Base-by-base conservation (phyloP, 92 coral and sea anemone genomes). In the Epizoanthus scotinus region DNA sequence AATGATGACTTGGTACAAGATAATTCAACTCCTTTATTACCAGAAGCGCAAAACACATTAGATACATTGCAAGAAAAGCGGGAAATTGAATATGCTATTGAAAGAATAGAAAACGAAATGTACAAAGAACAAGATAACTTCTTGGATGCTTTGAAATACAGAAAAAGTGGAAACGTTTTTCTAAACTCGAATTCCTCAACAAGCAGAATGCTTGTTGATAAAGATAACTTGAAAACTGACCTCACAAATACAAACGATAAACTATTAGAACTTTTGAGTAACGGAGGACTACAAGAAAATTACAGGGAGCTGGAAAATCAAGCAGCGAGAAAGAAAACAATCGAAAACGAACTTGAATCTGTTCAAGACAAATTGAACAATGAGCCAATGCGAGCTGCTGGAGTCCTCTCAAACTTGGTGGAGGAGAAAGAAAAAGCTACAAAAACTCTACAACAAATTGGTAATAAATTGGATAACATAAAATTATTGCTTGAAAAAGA, bases 321-420 rank as follows among this genome's bases (percentile, higher is more conserved):
- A 68, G 75, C 83, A 14, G 69, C 69, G 57, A 26, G 68, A 50
- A 89, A 80, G 84, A 79, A 75, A 19, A 84, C 70, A 36, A 63
- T 92, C 3, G 91, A 92, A 38, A 60, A 80, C 6, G 79, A 82
- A 68, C 29, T 87, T 15, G 86, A 79, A 67, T 31, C 49, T 61
- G 28, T 70, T 21, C 86, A 85, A 44, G 90, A 83, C 40, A 42
- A 84, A 27, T 86, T 92, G 10, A 86, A 87, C 25, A 64, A 80
- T 18, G 97, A 87, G 55, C 79, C 94, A 31, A 21, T 54, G 7
- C 79, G 94, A 22, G 85, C 92, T 8, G 90, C 92, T n/a, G 73
- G 70, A 19, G 70, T 63, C 2, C 55, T 92, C 25, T 63, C 54
- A 28, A 70, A 44, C 15, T 69, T 90, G 54, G 67, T 86, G 6